Base-by-base conservation (phyloP, 2,113 vertebrate species). In the Phyllostomus discolor region DNA sequence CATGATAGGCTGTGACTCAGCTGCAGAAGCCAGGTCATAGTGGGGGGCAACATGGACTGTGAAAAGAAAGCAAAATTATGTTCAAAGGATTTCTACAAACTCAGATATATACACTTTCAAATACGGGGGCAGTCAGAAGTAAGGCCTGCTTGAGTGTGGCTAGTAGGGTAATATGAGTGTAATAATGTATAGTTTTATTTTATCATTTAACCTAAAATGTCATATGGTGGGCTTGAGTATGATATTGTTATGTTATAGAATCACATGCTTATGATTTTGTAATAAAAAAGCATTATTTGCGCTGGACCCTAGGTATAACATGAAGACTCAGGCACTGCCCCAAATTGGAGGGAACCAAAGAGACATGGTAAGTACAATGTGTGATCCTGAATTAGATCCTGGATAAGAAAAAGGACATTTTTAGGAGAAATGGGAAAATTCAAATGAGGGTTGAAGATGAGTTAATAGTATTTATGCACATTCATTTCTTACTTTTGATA, bases 81-180 rank as follows among this genome's bases (percentile, higher is more conserved):
- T 90, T 82, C 91, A 82, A 67, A 89, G n/a, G 35, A 89, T 78
- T 82, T 83, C 82, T 78, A 86, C 12, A 76, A 84, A 85, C 46
- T 87, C 48, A 69, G 62, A 89, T 50, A 46, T 67, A 83, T 2
- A 69, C 17, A 48, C 81, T 91, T 93, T 78, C 67, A 96, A 95
- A 96, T 62, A 66, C 26, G 11, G 59, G 10, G 59, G 24, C 26
- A 10, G 10, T 10, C 59, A 62, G 59, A 62, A 62, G 57, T 26
- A 62, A 62, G 59, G 59, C 26, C 26, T 62, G 59, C 59, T 59
- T 28, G 59, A 62, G 59, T 62, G 59, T 62, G 24, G 10, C 59
- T 62, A 9, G 59, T 62, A 8, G 59, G 24, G 59, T 28, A 62
- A 62, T 62, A 11, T 17, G 10, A 62, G 59, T 62, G 26, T 28